A percentile compares a stretch with the other conserved stretches of the same genome.
phyloP scores from a whole-genome alignment of 2,888 invertebrate species.

The Blomia tropicalis region DNA sequence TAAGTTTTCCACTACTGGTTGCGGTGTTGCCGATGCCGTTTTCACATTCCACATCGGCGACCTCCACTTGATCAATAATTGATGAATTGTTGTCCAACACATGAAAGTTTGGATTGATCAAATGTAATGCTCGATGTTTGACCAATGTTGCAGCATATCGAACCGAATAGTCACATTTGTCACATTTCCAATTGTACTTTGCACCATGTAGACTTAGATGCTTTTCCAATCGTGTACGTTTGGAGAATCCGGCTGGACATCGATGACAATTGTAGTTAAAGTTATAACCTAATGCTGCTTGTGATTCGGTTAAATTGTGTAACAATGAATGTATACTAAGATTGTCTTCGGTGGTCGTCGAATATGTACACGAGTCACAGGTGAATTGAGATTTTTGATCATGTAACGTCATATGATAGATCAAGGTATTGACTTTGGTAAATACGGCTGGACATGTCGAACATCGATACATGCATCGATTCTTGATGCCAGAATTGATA shows the following conservation, averaged over 20 bases:
- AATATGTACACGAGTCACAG: constrained; percentile 54
- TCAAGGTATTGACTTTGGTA: constrained; percentile 51
- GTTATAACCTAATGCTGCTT: constrained; percentile 21
- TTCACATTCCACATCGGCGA: no score
- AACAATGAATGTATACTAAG: constrained; percentile 48
- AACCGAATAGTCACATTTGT: constrained; percentile 69
- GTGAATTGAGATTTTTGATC: constrained; percentile 48
- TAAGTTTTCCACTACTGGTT: no score
- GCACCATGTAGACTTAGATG: constrained; percentile 67
- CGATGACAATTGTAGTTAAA: constrained; percentile 46
- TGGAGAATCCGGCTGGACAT: constrained; percentile 73
- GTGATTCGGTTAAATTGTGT: constrained; percentile 31
- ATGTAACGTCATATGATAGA: constrained; percentile 52
- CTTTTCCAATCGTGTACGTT: constrained; percentile 63
- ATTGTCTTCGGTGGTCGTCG: constrained; percentile 51
- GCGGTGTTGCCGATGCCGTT: not conserved
- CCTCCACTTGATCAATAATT: no score
- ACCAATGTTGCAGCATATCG: constrained; percentile 67
- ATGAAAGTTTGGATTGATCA: constrained; percentile 18
- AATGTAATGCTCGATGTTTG: constrained; percentile 44
- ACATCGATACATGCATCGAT: constrained; percentile 33
- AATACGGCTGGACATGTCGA: constrained; percentile 53
- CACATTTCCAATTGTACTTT: constrained; percentile 62
- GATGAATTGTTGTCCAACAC: not conserved
- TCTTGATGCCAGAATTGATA: constrained; percentile 20